Base-by-base conservation (phyloP, 2,888 invertebrate genomes). In the Andrena bucephala region DNA sequence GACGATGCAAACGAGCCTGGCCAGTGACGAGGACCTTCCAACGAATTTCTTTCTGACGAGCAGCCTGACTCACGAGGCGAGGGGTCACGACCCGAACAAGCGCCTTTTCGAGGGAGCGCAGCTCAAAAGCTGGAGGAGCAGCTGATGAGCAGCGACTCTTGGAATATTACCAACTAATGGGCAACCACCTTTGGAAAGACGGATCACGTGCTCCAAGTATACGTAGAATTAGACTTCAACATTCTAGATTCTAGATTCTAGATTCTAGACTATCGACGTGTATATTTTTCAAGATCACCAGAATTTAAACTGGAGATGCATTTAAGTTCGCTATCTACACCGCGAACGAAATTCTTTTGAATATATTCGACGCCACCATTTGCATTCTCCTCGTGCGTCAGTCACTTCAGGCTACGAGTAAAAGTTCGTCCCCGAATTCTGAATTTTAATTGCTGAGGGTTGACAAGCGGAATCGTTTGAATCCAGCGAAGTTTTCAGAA, bases 41-140 rank as follows among this genome's bases (percentile, higher is more conserved):
- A 50, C 59, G 59, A 83, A 72, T 83, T 85, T 83, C 81, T 85
- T 87, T 85, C 33, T 63, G 70, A 50, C 33, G 57, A 50, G 62
- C 20, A 33, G 33, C 48, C 36, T 52, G 66, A 8, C 31, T 13
- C 62, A 16, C 29, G 2, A 42, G 42, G 42, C 42, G 42, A 42
- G 42, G 29, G 31, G 31, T 42, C 16, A 24, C 16, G 31, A 42
- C 13, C 8, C 20, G 31, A 7, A 29, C 13, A 29, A n/a, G 62
- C 70, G 60, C 52, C 33, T 5, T 42, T 42, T 42, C 27, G 4
- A 13, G 10, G 10, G 10, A 13, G 3, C 13, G 0, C 16, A 42
- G 24, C 3, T 24, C 13, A 7, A n/a, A 10, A 2, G 2, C n/a
- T 42, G 16, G 42, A 42, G 42, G 42, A 42, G 42, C 42, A 42